Evolutionary conservation across 2,113 vertebrate genomes (phyloP).

Genomic region (Dendrocopos noguchii): DNA sequence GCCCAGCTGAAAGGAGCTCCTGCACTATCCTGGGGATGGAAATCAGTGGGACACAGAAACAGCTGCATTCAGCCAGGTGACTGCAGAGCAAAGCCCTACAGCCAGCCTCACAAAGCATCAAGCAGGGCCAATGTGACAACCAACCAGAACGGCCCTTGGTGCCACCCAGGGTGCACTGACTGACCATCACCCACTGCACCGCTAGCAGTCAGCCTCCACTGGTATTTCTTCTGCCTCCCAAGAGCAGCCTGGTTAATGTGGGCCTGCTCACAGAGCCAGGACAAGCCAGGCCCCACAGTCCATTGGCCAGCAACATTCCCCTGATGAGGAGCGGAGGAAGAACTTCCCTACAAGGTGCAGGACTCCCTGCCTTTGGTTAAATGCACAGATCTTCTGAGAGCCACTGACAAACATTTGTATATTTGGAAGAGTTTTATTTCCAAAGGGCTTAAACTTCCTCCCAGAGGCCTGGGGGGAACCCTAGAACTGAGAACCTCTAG

Average conservation of each 20-base stretch:
- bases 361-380: constrained; percentile 43
- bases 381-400: constrained; percentile 44
- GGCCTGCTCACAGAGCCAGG: not conserved
- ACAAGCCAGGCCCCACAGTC: not conserved
- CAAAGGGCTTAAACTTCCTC: not conserved
- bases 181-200: not conserved
- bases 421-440: constrained; percentile 12
- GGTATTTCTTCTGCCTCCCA: not conserved
- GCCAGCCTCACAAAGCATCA: not conserved
- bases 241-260: not conserved
- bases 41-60: not conserved
- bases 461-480: not conserved
- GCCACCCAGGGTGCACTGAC: constrained; percentile 2
- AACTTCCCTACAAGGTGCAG: not conserved
- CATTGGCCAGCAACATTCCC: not conserved
- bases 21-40: not conserved
- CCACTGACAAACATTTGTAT: constrained; percentile 18
- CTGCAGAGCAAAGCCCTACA: not conserved
- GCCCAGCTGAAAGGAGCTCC: not conserved
- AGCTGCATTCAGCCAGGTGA: not conserved
- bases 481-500: not conserved
- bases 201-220: not conserved
- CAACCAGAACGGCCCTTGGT: constrained; percentile 27
- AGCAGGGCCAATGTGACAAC: not conserved
- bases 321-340: not conserved